phyloP scores from a whole-genome alignment of 23 tunicate genomes.

The Styela plicata region DNA sequence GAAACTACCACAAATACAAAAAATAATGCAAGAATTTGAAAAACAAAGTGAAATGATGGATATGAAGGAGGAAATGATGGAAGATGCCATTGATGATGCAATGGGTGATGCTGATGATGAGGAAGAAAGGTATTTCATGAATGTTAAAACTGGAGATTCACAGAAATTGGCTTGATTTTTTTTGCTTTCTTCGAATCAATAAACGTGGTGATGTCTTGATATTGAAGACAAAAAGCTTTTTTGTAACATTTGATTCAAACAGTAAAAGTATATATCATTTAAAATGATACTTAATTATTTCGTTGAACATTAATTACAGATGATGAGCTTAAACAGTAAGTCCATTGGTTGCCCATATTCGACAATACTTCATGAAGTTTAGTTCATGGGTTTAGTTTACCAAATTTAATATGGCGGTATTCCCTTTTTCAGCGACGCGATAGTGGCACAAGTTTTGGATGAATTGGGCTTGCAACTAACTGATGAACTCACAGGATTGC shows the following conservation, averaged over 20 bases:
- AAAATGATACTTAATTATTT: too few species aligned
- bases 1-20: constrained; percentile 99
- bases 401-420: not conserved
- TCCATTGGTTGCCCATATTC: too few species aligned
- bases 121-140: constrained; percentile 72
- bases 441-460: constrained; percentile 87
- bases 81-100: constrained; percentile 98
- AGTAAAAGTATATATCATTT: too few species aligned
- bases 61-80: constrained; percentile 99
- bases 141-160: too few species aligned
- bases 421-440: constrained; percentile 57
- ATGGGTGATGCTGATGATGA: constrained; percentile 99
- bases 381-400: not conserved
- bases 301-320: too few species aligned
- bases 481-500: constrained; percentile 82
- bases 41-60: constrained; percentile 91
- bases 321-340: not conserved
- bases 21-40: constrained; percentile 97
- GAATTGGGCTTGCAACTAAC: constrained; percentile 86
- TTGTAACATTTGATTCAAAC: too few species aligned
- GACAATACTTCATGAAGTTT: too few species aligned
- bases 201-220: too few species aligned
- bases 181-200: too few species aligned
- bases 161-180: too few species aligned
- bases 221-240: too few species aligned